Evolutionary conservation across 2,888 invertebrate species (phyloP).

Genomic region (Sceliomorpha sp.): DNA sequence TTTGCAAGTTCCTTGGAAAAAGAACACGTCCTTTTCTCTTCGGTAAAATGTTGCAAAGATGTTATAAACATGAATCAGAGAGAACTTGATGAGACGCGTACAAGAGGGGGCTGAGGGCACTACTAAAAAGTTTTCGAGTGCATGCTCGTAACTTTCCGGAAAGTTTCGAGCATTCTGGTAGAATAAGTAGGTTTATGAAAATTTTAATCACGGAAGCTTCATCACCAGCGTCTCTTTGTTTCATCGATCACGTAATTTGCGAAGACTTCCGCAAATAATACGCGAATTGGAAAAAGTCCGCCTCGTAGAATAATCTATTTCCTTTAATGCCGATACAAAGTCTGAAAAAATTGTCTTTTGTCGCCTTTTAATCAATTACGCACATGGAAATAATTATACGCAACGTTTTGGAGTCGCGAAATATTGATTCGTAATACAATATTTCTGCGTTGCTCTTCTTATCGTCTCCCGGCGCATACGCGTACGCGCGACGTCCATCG

Average conservation of each 20-base stretch:
- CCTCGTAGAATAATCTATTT: too few species aligned
- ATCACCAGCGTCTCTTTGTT: conserved; percentile 19
- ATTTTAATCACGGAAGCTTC: conserved; percentile 50
- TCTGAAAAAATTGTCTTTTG: too few species aligned
- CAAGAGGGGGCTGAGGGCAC: conserved; percentile 26
- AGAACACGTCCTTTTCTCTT: background rate
- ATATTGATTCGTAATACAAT: too few species aligned
- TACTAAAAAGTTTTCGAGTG: conserved; percentile 42
- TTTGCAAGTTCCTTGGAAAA: too few species aligned
- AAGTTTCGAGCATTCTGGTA: conserved; percentile 42
- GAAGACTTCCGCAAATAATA: conserved; percentile 16
- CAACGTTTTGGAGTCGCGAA: too few species aligned
- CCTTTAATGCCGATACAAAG: too few species aligned
- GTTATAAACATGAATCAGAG: conserved; percentile 34
- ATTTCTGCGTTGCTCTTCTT: too few species aligned
- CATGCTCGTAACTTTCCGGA: conserved; percentile 47
- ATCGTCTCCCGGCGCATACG: conserved; percentile 11
- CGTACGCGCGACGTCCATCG: conserved; percentile 35
- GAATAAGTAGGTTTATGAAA: conserved; percentile 40
- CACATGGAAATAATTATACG: too few species aligned
- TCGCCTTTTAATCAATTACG: too few species aligned
- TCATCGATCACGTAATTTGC: conserved; percentile 32
- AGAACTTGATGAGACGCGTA: conserved; percentile 25
- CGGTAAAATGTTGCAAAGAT: conserved; percentile 4
- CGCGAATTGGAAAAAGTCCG: conserved; percentile 26